Base-by-base conservation (phyloP, 2,888 invertebrate species). In the Eledone cirrhosa region DNA sequence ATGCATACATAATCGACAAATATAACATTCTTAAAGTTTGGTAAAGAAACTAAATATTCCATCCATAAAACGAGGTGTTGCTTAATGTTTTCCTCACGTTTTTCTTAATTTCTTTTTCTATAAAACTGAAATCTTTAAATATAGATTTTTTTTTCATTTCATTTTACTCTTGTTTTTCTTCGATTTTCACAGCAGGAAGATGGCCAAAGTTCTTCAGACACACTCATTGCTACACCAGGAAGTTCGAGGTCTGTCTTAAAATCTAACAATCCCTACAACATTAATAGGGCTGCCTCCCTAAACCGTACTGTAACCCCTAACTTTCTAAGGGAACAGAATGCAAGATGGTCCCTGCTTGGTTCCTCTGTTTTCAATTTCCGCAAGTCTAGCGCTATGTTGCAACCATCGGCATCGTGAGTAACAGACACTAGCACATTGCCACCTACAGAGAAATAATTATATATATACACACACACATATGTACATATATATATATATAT, bases 351-450 rank as follows among this genome's bases (percentile, higher is more conserved):
- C 41, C 31, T 72, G 41, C 72, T 33, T 72, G 72, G 72, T 41
- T 33, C 72, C 72, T 72, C 72, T 72, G 31, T 41, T 31, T 29
- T 72, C 41, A 72, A 31, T n/a, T 41, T 22, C 41, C 31, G 24
- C n/a, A 41, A n/a, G 33, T n/a, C 24, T 72, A 41, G 72, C 22
- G 31, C 31, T 31, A 72, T n/a, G n/a, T 31, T 72, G 33, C 72
- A 72, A 13, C 31, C 31, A 72, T 41, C 72, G 31, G 72, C 41
- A 31, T 72, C 72, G 72, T 72, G 72, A 72, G 72, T 72, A 72
- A 72, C 41, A 41, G 41, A 72, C 31, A 72, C 29, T 72, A 72
- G 41, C 72, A 14, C 41, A n/a, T 33, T 13, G 31, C 33, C 41
- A 72, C 31, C 72, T 41, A 41, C n/a, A 72, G 72, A n/a, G 22